Base-by-base conservation (phyloP, 2,113 vertebrate genomes). In the Trichechus manatus region DNA sequence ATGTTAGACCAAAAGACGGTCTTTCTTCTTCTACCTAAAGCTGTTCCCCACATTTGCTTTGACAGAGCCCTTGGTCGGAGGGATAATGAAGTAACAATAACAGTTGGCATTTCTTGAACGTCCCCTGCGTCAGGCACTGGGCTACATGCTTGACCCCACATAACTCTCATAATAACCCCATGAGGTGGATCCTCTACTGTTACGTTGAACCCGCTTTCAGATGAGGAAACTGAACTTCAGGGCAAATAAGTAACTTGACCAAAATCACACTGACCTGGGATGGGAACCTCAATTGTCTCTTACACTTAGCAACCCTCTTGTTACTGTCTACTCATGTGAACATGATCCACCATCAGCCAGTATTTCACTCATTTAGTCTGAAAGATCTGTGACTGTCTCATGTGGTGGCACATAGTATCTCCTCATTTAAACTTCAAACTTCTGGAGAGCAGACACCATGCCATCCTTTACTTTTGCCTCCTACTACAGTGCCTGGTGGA, bases 91-190 rank as follows among this genome's bases (percentile, higher is more conserved):
- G 20, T 22, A 36, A 27, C 23, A 19, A 15, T 4, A 25, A 4
- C 3, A 63, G 14, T 1, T 27, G 39, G 39, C 59, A 11, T 83
- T 29, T 94, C 29, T 87, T 53, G 8, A 19, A 64, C 4, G 23
- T 22, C 1, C 3, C 29, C 36, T 17, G 59, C 4, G 50, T 15
- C 0, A 1, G 53, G 59, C 27, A 5, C 31, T 10, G 25, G 15
- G 84, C 23, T 74, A 2, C 31, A 44, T 59, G 42, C 94, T 90
- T 53, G 61, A 63, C 31, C 74, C 39, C 79, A 4, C 25, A n/a
- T 15, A 10, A 72, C 33, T 44, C 36, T 72, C 31, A 17, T 39
- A 74, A 14, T 42, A 4, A 0, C 17, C 42, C 33, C 53, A 5
- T 19, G 33, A 72, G 8, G 53, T 2, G 29, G 27, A 42, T 9